A percentile compares a stretch with the other conserved stretches of the same genome.
These are phyloP conservation scores for Numenius arquata DNA, from an alignment of 2,113 vertebrate genomes.

Conservation along the genomic window DNA sequence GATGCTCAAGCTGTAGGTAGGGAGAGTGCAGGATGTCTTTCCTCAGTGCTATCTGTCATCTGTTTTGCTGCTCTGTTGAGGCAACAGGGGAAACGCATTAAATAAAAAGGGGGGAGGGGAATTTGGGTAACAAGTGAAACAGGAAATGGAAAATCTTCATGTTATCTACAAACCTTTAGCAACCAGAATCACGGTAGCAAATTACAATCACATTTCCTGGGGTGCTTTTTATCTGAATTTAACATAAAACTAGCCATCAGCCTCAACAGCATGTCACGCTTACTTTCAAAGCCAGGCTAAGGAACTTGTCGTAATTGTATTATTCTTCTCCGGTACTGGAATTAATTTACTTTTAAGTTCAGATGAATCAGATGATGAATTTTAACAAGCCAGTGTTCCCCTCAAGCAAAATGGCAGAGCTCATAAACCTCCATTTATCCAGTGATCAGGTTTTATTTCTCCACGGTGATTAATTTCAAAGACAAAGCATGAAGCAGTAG, in stretches of 20 bases:
- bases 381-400: constrained; percentile 38
- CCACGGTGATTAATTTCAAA: constrained; percentile 27
- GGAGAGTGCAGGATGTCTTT: background rate
- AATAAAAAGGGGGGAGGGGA: background rate
- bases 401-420: constrained; percentile 9
- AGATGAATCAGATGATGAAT: constrained; percentile 57
- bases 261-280: background rate
- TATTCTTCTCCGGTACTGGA: constrained; percentile 30
- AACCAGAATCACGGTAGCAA: background rate
- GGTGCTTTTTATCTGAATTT: constrained; percentile 9
- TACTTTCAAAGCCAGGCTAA: constrained; percentile 11
- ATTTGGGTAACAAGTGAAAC: background rate
- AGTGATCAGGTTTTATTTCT: constrained; percentile 26
- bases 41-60: background rate
- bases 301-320: constrained; percentile 38
- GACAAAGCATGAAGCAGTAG: background rate
- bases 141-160: background rate
- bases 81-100: background rate
- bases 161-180: constrained; percentile 1
- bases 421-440: constrained; percentile 25
- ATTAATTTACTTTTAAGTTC: constrained; percentile 55
- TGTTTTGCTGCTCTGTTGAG: background rate
- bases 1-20: background rate
- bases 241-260: constrained; percentile 22
- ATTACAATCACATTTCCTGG: background rate